These are phyloP conservation scores for Gavialis gangeticus DNA, from an alignment of 2,113 vertebrate species.

Conservation along the genomic window DNA sequence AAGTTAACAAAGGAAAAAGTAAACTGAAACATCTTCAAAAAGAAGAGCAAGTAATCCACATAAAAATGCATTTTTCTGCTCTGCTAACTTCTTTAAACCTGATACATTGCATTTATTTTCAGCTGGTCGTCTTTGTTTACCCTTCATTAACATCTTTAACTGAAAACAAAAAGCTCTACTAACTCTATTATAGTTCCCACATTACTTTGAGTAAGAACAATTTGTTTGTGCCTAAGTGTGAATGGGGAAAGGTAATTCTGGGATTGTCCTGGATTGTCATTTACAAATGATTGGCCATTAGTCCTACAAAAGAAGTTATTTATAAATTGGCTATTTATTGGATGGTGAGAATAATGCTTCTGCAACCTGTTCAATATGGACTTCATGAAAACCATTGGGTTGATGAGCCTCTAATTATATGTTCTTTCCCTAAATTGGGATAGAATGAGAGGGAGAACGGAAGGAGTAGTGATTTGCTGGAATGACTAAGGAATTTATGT, in stretches of 20 bases:
- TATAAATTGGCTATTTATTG: conserved; percentile 36
- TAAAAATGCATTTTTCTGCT: background rate
- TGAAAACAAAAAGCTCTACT: conserved; percentile 32
- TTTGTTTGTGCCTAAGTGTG: conserved; percentile 53
- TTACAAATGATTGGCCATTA: conserved; percentile 61
- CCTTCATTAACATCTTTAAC: conserved; percentile 15
- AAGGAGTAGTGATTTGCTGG: conserved; percentile 51
- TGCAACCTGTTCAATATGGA: conserved; percentile 39
- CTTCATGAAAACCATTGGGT: conserved; percentile 15
- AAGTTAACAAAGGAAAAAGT: background rate
- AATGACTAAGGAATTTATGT: conserved; percentile 62
- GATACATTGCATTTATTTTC: background rate
- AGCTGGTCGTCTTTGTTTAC: background rate
- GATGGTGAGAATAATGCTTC: conserved; percentile 33
- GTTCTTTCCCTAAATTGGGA: conserved; percentile 50
- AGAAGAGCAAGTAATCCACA: background rate
- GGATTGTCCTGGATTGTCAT: conserved; percentile 5
- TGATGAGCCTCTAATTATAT: conserved; percentile 67
- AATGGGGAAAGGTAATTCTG: conserved; percentile 34
- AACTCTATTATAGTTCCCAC: background rate
- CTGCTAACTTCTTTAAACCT: conserved; percentile 10
- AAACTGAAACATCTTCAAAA: background rate
- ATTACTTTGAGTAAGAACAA: conserved; percentile 31
- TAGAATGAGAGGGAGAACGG: conserved; percentile 4
- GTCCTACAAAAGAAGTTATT: conserved; percentile 52